Evolutionary conservation across 1,140 invertebrate species (phyloP), one percentile per base, ranked within the genome.

Genomic region (Drosophila arawakana): DNA sequence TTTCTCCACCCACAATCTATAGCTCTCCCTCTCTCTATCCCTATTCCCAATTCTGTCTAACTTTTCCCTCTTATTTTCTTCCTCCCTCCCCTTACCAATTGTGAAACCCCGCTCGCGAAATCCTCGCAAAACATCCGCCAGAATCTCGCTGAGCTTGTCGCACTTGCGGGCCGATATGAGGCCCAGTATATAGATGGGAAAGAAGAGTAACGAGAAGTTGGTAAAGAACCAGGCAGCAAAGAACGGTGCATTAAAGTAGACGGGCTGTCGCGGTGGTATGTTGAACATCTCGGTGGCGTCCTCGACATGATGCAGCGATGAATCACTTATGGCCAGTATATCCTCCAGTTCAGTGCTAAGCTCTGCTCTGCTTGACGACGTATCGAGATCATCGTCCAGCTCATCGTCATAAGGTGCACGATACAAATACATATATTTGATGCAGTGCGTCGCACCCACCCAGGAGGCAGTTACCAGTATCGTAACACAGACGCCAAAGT

Each of bases 161-260:
- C 96, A 97, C 86, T 95, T 95, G 61, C 95, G 95, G 73, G 94
- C 95, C 44, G 95, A 94, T 15, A 96, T 92, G 91, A 95, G 95
- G 73, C 95, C 96, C 54, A 97, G 92, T 50, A 97, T 94, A 92
- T 98, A 98, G 46, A 98, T 93, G 9, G 97, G 98, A 91, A 98
- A 98, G 92, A 98, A 98, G 7, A 98, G 93, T 73, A 97, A 95
- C 8, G 97, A 96, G 95, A 97, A 98, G 88, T 97, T 96, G n/a
- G 97, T 98, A 91, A 96, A 97, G 91, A 98, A 98, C 97, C 97
- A 99, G 11, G 97, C 97, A 9, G 97, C 97, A 92, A 98, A 97
- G 93, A 98, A 98, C 55, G 97, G 97, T 30, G 97, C 97, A 92
- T 97, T 96, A 93, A 92, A 92, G 68, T 89, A 83, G 59, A 82